A percentile compares a stretch with the other conserved stretches of the same genome.
These are phyloP conservation scores for Chloroclysta siterata DNA, from an alignment of 2,888 invertebrate species.

Conservation along the genomic window DNA sequence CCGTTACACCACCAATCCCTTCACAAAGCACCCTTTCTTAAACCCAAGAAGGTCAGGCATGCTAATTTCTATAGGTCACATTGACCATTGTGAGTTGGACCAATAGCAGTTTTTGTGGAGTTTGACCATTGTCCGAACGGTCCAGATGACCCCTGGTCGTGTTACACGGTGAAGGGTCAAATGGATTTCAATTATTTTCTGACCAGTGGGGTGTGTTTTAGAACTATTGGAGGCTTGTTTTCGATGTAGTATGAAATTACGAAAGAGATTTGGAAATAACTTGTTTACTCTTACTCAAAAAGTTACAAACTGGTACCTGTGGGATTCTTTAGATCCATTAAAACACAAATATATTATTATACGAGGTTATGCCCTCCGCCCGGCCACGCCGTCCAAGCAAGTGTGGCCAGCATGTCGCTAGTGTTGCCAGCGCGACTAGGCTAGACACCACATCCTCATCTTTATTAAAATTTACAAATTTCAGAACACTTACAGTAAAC, in stretches of 20 bases:
- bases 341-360: no score
- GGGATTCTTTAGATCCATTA: no score
- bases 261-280: constrained; percentile 2
- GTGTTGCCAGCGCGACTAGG: no score
- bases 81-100: constrained; percentile 60
- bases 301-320: no score
- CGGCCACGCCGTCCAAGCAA: no score
- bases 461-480: no score
- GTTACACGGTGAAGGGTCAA: constrained; percentile 72
- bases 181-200: constrained; percentile 48
- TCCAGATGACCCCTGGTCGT: constrained; percentile 78
- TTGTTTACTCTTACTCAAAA: no score
- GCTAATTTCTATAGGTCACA: constrained; percentile 67
- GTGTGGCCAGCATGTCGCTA: no score
- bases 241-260: constrained; percentile 7
- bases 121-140: constrained; percentile 70
- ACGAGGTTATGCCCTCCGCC: no score
- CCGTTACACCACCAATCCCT: constrained; percentile 67
- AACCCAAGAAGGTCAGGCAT: constrained; percentile 62
- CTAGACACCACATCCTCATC: no score
- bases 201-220: constrained; percentile 38
- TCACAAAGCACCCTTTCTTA: constrained; percentile 51
- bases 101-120: constrained; percentile 71
- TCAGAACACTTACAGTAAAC: no score
- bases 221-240: constrained; percentile 20